Conservation (phyloP, 1,140 invertebrate species). For the Streblospio benedicti region DNA sequence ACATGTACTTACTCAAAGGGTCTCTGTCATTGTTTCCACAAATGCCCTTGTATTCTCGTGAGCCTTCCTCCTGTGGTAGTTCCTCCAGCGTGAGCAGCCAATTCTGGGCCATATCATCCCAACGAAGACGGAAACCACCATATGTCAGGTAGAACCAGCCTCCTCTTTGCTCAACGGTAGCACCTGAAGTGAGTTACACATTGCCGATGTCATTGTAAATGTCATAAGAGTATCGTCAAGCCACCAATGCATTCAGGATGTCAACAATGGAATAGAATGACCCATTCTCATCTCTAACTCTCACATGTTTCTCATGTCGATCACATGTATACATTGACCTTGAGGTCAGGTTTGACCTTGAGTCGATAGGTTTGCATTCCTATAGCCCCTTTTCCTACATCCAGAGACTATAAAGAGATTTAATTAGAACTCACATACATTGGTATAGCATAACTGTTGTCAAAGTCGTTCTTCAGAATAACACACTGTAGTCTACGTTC, state of each 20-base stretch:
- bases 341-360: slow-evolving; percentile 1
- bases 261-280: neutral
- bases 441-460: too few relatives aligned
- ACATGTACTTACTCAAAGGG: neutral
- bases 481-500: too few relatives aligned
- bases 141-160: neutral
- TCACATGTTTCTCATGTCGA: too few relatives aligned
- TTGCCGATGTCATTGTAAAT: neutral
- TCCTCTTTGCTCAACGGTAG: neutral
- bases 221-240: neutral
- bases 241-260: neutral
- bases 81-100: neutral
- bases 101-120: neutral
- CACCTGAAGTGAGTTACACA: neutral
- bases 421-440: too few relatives aligned
- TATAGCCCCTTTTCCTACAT: too few relatives aligned
- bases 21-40: neutral
- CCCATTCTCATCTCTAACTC: neutral
- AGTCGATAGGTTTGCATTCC: too few relatives aligned
- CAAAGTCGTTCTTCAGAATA: too few relatives aligned
- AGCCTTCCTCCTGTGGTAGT: neutral
- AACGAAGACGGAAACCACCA: neutral
- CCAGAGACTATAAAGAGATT: too few relatives aligned
- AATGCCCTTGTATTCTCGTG: neutral
- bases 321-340: too few relatives aligned